Conservation (phyloP, 2,113 vertebrate species). For the Mungos mungo region DNA sequence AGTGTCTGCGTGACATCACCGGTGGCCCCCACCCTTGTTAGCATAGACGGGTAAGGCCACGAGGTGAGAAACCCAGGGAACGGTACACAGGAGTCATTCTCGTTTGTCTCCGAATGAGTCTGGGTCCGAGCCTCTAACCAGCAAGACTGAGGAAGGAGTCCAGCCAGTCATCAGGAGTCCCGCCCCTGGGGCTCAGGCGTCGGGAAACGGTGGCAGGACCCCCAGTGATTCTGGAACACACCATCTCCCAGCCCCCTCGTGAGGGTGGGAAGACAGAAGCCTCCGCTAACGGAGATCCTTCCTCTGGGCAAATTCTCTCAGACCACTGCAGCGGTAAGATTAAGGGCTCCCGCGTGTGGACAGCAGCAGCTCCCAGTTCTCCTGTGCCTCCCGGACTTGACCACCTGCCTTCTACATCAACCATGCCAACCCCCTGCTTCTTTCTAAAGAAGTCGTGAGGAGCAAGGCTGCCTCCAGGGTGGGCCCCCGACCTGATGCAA, state of each 20-base stretch:
- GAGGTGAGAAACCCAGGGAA: fast-evolving
- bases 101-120: not conserved
- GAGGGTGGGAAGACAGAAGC: not conserved
- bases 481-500: not conserved
- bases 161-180: fast-evolving
- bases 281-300: fast-evolving
- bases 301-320: not conserved
- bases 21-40: too few species aligned
- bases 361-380: too few species aligned
- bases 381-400: fast-evolving
- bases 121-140: not conserved
- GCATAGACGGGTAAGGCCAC: too few species aligned
- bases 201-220: not conserved
- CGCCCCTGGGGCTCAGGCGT: fast-evolving
- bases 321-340: not conserved
- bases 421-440: fast-evolving
- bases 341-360: fast-evolving
- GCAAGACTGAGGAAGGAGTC: not conserved
- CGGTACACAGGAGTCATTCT: not conserved
- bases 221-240: fast-evolving
- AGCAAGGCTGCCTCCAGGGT: too few species aligned
- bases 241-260: not conserved
- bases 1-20: fast-evolving
- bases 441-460: not conserved
- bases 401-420: too few species aligned